Evolutionary conservation across 2,797 vertebrate species (phyloP).

Genomic region (Myotis daubentonii): DNA sequence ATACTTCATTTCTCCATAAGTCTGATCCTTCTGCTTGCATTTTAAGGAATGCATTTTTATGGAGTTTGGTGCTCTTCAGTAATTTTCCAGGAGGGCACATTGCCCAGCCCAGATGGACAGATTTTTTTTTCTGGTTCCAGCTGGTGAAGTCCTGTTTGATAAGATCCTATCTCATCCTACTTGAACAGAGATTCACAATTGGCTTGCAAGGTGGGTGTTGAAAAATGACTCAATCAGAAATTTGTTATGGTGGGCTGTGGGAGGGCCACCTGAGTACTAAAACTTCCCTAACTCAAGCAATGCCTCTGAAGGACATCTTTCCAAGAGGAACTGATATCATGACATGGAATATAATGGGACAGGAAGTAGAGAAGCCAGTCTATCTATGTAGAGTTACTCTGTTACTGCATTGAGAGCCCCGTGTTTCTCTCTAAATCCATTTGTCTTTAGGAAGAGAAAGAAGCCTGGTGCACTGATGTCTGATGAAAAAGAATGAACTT

Average conservation of each 20-base stretch:
- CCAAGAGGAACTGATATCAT: not conserved
- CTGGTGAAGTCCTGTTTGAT: conserved; percentile 75
- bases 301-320: not conserved
- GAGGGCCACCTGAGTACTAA: not conserved
- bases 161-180: conserved; percentile 58
- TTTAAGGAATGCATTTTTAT: conserved; percentile 79
- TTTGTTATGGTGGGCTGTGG: not conserved
- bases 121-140: conserved; percentile 73
- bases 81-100: conserved; percentile 78
- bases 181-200: conserved; percentile 56
- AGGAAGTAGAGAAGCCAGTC: not conserved
- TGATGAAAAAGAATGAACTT: not conserved
- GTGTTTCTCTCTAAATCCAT: not conserved
- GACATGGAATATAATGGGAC: not conserved
- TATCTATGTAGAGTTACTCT: not conserved
- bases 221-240: not conserved
- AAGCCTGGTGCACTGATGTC: not conserved
- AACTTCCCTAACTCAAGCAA: not conserved
- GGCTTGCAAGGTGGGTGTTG: not conserved
- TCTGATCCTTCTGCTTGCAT: conserved; percentile 78
- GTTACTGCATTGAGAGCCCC: not conserved
- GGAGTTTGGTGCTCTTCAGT: conserved; percentile 72
- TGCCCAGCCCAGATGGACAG: conserved; percentile 79
- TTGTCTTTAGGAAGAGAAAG: conserved; percentile 41
- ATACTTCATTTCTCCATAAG: conserved; percentile 74